Evolutionary conservation across 2,797 vertebrate species (phyloP).

Genomic region (Gymnodraco acuticeps): DNA sequence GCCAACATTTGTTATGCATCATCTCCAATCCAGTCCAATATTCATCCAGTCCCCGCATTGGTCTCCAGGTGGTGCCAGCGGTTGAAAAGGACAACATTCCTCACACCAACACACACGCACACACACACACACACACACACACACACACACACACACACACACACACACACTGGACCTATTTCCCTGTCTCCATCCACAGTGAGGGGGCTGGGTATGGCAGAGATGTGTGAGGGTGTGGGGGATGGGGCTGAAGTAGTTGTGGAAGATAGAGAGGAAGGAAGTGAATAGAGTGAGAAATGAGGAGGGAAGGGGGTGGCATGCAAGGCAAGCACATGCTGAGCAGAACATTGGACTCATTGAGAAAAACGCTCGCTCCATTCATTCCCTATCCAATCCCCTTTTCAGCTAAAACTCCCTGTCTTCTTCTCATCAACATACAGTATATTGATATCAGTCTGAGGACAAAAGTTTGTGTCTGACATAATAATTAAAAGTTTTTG

Average conservation of each 20-base stretch:
- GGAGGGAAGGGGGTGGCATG: constrained; percentile 72
- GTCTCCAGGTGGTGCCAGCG: constrained; percentile 79
- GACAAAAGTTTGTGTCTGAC: background rate
- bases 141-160: constrained; percentile 33
- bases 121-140: constrained; percentile 15
- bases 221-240: constrained; percentile 77
- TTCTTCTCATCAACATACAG: constrained; percentile 60
- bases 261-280: constrained; percentile 79
- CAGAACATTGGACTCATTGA: constrained; percentile 85
- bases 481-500: background rate
- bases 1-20: constrained; percentile 37
- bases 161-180: constrained; percentile 56
- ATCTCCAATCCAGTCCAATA: constrained; percentile 25
- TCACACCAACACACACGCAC: constrained; percentile 25
- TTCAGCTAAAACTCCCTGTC: constrained; percentile 44
- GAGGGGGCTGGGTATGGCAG: constrained; percentile 69
- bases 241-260: constrained; percentile 76
- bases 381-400: constrained; percentile 61
- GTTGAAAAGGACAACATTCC: constrained; percentile 63
- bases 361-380: constrained; percentile 80
- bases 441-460: constrained; percentile 13
- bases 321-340: constrained; percentile 85
- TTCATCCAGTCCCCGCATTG: constrained; percentile 55
- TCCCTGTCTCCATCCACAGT: constrained; percentile 71
- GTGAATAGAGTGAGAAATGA: constrained; percentile 82